phyloP scores from a whole-genome alignment of 1,140 invertebrate genomes.

The Steinernema khuongi region DNA sequence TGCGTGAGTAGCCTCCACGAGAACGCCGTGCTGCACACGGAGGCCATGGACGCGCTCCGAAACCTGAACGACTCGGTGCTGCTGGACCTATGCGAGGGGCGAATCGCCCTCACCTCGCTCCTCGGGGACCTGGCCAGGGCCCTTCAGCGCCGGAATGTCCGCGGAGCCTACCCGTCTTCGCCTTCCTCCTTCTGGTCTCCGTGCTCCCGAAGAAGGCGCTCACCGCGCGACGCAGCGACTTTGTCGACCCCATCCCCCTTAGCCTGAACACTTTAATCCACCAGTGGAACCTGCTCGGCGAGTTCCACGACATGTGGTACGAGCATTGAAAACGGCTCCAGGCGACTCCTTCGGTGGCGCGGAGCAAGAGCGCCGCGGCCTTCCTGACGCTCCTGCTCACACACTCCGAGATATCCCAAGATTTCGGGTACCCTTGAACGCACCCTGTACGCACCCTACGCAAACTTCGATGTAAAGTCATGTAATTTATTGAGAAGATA shows the following conservation, averaged over 20 bases:
- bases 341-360: neutral
- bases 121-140: neutral
- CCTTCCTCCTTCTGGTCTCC: neutral
- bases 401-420: neutral
- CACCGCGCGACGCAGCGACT: neutral
- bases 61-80: slow-evolving; percentile 1
- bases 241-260: neutral
- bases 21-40: neutral
- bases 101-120: neutral
- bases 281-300: neutral
- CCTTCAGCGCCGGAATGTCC: neutral
- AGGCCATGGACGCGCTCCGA: neutral
- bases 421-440: slow-evolving; percentile 2
- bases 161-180: neutral
- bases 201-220: neutral
- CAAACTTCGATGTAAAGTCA: neutral
- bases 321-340: neutral
- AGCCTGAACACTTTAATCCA: neutral
- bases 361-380: neutral
- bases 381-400: neutral
- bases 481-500: neutral
- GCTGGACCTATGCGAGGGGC: neutral
- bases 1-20: neutral
- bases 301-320: neutral
- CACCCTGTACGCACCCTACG: neutral